phyloP scores from a whole-genome alignment of 92 coral and sea anemone genomes.

The Pocillopora grandis region DNA sequence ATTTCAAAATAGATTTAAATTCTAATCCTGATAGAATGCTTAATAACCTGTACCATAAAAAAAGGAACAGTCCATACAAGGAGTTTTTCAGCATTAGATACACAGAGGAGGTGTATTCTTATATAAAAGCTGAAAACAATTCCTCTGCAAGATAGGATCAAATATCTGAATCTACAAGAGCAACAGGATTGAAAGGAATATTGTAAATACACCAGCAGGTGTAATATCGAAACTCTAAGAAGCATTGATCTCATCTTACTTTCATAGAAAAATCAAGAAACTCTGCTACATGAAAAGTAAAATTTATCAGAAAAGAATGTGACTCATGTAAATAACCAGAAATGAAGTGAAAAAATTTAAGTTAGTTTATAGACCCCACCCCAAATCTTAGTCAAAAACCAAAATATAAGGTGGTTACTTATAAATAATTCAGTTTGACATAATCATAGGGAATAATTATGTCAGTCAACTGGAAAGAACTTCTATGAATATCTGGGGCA shows the following conservation, averaged over 20 bases:
- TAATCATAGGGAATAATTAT: slow-evolving; percentile 29
- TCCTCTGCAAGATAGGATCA: background rate
- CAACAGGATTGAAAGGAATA: slow-evolving; percentile 13
- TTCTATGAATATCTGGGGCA: slow-evolving; percentile 7
- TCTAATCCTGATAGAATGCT: too few relatives aligned
- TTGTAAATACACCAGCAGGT: slow-evolving; percentile 39
- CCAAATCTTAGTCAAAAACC: slow-evolving; percentile 7
- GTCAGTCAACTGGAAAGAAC: slow-evolving; percentile 21
- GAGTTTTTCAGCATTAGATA: too few relatives aligned
- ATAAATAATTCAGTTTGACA: slow-evolving; percentile 42
- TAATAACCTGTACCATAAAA: background rate
- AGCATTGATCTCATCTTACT: background rate
- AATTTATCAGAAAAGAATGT: background rate
- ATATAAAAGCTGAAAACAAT: background rate
- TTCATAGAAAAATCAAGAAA: background rate
- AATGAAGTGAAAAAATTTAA: background rate
- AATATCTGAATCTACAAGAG: slow-evolving; percentile 6
- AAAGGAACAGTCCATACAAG: background rate
- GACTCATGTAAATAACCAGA: background rate
- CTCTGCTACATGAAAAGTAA: background rate
- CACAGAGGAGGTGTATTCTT: background rate
- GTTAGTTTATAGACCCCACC: slow-evolving; percentile 14
- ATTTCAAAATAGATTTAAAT: too few relatives aligned
- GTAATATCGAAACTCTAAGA: background rate
- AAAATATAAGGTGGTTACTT: slow-evolving; percentile 23